Conservation (phyloP, 1,140 invertebrate genomes). For the Plutomurus gul region DNA sequence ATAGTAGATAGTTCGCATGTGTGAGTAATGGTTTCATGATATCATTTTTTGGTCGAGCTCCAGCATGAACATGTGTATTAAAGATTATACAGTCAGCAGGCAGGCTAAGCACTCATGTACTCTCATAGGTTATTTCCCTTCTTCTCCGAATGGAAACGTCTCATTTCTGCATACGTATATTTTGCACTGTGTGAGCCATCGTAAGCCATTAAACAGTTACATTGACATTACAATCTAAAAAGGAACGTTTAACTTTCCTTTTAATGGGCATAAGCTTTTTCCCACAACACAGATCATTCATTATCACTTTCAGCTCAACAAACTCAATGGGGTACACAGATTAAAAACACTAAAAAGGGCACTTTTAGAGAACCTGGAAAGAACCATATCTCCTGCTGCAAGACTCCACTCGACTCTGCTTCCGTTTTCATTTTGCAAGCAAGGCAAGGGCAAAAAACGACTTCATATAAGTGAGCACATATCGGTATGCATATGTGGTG, state of each 20-base stretch:
- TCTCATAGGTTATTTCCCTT: constrained; percentile 16
- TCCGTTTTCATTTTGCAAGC: constrained; percentile 9
- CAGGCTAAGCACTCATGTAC: no score
- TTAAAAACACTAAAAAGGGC: not conserved
- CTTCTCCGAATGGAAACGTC: no score
- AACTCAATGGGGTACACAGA: not conserved
- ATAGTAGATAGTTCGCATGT: not conserved
- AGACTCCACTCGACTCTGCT: no score
- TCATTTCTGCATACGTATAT: no score
- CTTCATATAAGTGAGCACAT: not conserved
- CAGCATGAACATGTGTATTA: not conserved
- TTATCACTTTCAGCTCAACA: not conserved
- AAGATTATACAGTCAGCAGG: not conserved
- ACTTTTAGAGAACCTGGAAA: not conserved
- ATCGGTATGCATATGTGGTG: not conserved
- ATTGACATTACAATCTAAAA: no score
- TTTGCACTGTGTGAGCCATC: no score
- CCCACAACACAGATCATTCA: constrained; percentile 12
- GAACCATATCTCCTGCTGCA: not conserved
- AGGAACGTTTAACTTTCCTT: not conserved
- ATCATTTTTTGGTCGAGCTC: constrained; percentile 12
- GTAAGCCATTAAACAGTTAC: no score
- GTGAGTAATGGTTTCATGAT: constrained; percentile 12
- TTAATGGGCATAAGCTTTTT: not conserved
- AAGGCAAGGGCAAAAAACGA: constrained; percentile 6